These are phyloP conservation scores for Heptranchias perlo DNA, from an alignment of 2,113 vertebrate genomes.

Conservation along the genomic window DNA sequence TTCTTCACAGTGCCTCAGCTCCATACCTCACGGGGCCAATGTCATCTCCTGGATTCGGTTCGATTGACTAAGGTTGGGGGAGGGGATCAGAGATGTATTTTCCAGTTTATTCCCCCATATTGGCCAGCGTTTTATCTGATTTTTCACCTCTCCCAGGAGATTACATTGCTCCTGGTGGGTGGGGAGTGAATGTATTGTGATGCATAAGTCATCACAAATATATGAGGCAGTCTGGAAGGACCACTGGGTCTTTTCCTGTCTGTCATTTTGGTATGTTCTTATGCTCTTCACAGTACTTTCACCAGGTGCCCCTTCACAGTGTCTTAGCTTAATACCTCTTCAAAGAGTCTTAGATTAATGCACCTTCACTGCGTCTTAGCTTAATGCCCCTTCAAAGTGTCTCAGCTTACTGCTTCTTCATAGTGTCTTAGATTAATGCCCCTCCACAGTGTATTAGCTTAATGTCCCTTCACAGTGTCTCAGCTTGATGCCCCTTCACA, in stretches of 20 bases:
- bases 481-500: no score
- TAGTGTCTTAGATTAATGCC: no score
- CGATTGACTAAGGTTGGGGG: no score
- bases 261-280: background rate
- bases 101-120: background rate
- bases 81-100: background rate
- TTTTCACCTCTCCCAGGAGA: background rate
- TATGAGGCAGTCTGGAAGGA: background rate
- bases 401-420: no score
- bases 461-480: no score
- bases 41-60: background rate
- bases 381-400: no score
- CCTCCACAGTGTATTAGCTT: no score
- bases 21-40: background rate
- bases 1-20: background rate
- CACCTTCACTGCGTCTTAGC: no score
- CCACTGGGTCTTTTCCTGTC: background rate
- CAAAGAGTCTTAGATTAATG: no score
- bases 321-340: no score
- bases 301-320: background rate
- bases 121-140: background rate
- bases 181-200: background rate
- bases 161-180: background rate
- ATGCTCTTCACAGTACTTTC: background rate
- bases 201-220: background rate